Evolutionary conservation across 2,113 vertebrate species (phyloP).

Genomic region (Bothrops jararaca): DNA sequence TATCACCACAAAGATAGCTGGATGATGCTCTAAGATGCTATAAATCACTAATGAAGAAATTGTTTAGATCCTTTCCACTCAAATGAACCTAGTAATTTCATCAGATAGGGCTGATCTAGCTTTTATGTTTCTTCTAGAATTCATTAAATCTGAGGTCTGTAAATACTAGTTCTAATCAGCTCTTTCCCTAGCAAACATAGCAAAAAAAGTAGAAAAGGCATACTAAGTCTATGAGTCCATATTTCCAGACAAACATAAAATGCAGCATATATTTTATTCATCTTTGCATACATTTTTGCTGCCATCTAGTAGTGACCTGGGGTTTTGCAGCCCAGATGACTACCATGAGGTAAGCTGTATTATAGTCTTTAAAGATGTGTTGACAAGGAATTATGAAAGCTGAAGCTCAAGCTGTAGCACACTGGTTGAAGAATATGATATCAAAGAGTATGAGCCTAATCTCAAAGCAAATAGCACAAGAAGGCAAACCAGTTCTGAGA

Average conservation of each 20-base stretch:
- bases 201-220: neutral
- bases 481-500: neutral
- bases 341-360: neutral
- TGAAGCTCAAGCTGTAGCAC: neutral
- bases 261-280: neutral
- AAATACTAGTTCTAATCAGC: neutral
- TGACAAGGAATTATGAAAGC: neutral
- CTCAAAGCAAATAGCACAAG: neutral
- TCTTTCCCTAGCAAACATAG: neutral
- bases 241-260: neutral
- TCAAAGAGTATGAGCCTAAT: neutral
- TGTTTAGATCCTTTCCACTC: neutral
- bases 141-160: neutral
- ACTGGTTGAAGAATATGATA: neutral
- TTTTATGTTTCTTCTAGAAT: neutral
- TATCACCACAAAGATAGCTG: neutral
- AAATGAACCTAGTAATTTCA: neutral
- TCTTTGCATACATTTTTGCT: neutral
- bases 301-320: neutral
- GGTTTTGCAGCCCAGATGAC: neutral
- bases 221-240: neutral
- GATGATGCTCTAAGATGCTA: neutral
- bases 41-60: neutral
- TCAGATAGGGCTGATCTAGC: neutral
- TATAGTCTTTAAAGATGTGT: neutral